phyloP scores from a whole-genome alignment of 1,140 invertebrate species.

The Caenorhabditis remanei region DNA sequence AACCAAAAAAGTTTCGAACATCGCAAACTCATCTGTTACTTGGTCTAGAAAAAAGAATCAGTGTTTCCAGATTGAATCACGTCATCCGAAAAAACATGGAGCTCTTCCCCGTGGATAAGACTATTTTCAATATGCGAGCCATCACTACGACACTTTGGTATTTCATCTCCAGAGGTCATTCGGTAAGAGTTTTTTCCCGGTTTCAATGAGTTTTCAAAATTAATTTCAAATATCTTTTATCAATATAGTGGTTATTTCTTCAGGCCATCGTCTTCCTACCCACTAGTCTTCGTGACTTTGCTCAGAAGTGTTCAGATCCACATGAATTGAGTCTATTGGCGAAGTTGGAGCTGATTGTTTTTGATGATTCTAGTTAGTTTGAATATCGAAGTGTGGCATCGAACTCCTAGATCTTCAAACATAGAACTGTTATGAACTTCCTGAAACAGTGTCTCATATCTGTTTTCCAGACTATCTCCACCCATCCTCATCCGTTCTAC shows the following conservation, averaged over 20 bases:
- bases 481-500: constrained; percentile 3
- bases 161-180: constrained; percentile 30
- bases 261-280: constrained; percentile 21
- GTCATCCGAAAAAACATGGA: constrained; percentile 14
- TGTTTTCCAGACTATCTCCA: background rate
- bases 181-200: constrained; percentile 11
- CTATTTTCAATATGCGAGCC: constrained; percentile 36
- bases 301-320: constrained; percentile 47
- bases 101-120: background rate
- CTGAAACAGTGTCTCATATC: no score
- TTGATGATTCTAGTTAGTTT: no score
- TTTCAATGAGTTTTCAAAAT: no score
- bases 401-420: no score
- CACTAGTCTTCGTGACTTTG: constrained; percentile 19
- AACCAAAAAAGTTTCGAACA: no score
- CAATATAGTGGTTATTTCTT: background rate
- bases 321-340: constrained; percentile 34
- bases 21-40: no score
- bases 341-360: constrained; percentile 23
- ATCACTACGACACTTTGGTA: constrained; percentile 35
- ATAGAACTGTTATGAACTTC: no score
- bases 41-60: background rate
- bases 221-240: background rate
- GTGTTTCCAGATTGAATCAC: constrained; percentile 13
- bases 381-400: no score